phyloP scores from a whole-genome alignment of 53 echinoderm and acorn worm genomes.

The Temnopleurus reevesii region DNA sequence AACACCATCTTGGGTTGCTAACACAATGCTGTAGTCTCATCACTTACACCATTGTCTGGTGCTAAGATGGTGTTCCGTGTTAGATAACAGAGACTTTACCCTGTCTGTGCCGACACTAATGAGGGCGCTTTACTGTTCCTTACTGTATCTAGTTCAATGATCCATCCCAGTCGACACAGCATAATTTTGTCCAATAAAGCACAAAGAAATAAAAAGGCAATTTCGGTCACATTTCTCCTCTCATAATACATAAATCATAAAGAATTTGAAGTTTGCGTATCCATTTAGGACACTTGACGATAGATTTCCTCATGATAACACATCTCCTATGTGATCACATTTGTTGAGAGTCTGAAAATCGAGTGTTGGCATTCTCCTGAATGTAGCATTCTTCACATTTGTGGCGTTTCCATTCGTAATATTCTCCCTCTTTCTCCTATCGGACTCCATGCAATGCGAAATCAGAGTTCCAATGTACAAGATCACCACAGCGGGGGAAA shows the following conservation, averaged over 20 bases:
- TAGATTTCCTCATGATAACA: background rate
- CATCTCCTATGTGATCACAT: constrained; percentile 1
- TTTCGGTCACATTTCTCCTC: background rate
- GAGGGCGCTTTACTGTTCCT: background rate
- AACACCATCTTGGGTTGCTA: too few relatives aligned
- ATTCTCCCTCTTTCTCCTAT: constrained; percentile 7
- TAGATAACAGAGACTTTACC: background rate
- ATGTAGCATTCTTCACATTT: background rate
- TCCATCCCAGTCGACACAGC: background rate
- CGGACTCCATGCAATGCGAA: background rate
- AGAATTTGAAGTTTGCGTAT: background rate
- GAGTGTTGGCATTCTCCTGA: background rate
- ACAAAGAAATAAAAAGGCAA: constrained; percentile 6
- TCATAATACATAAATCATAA: background rate
- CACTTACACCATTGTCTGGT: too few relatives aligned
- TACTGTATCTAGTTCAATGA: background rate
- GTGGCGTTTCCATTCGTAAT: background rate
- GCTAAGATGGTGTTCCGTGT: background rate
- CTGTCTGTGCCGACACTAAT: background rate
- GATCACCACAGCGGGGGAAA: background rate
- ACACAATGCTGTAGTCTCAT: too few relatives aligned
- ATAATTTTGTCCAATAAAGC: constrained; percentile 31
- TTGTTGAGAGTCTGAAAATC: background rate
- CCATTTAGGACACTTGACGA: background rate
- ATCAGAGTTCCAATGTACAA: background rate